phyloP scores from a whole-genome alignment of 2,888 invertebrate genomes.

The Sminthurinus aureus region DNA sequence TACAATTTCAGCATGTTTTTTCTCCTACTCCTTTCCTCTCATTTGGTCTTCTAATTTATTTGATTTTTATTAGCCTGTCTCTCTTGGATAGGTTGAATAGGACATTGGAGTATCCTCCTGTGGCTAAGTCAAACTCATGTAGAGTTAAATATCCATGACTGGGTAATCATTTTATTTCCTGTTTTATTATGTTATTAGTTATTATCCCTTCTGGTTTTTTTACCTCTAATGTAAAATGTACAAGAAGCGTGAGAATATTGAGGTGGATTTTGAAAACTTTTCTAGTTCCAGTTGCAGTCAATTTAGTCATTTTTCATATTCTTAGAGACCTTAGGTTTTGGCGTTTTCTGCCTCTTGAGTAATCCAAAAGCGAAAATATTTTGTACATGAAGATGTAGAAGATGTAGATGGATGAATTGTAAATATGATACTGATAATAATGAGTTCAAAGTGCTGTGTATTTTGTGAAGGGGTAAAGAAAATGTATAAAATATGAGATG shows the following conservation, averaged over 20 bases:
- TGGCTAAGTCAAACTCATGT: neutral
- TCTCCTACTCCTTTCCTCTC: neutral
- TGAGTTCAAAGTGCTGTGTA: slow-evolving; percentile 32
- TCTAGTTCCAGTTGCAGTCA: too few species aligned
- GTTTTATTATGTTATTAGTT: neutral
- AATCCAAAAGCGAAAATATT: too few species aligned
- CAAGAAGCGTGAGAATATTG: neutral
- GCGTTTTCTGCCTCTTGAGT: too few species aligned
- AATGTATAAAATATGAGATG: slow-evolving; percentile 8
- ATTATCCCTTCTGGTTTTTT: neutral
- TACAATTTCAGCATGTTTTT: neutral
- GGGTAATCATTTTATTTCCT: neutral
- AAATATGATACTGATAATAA: slow-evolving; percentile 32
- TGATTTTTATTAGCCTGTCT: neutral
- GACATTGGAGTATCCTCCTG: neutral
- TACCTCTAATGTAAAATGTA: neutral
- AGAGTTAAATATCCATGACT: neutral
- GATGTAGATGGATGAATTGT: too few species aligned
- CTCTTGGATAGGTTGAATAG: too few species aligned
- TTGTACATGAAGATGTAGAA: too few species aligned
- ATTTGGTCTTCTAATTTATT: neutral
- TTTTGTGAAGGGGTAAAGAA: neutral
- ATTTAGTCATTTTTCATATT: neutral
- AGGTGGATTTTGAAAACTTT: neutral
- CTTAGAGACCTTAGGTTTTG: neutral